Base-by-base conservation (phyloP, 2,888 invertebrate species). In the Sabatieria punctata region DNA sequence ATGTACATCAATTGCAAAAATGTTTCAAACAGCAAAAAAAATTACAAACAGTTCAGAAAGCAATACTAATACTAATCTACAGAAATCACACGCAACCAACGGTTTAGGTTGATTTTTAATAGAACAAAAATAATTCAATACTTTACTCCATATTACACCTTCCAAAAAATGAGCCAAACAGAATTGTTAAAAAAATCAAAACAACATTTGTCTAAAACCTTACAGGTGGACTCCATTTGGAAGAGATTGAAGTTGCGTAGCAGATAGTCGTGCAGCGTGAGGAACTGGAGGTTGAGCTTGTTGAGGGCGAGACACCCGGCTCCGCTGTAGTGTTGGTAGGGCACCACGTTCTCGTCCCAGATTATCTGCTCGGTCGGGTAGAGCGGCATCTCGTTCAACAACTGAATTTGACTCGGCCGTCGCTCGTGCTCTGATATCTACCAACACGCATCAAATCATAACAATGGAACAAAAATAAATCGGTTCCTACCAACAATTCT, bases 261-360 rank as follows among this genome's bases (percentile, higher is more conserved):
- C 46, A 99, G 71, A 68, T 99, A 99, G 71, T 99, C 97, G 68
- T 97, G 95, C 4, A 99, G 71, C 0, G 97, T 97, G 13, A 99
- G 74, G 68, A 97, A 99, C 69, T 99, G 97, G 4, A 99, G 74
- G 71, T 97, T 97, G 2, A 99, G 71, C 67, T 97, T 99, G 0
- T 97, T 95, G 52, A 99, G 71, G 0, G 97, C 95, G 27, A 99
- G 58, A 25, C 71, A 71, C 23, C 68, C 86, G 67, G 95, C 93
- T 0, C 93, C 91, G 37, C 85, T 84, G 70, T 84, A 95, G 65
- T 91, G 91, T 60, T 95, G 91, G 0, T 88, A 84, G 0, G 97
- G 97, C 0, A 99, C 95, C 38, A 97, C 78, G 64, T 95, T 93
- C 67, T 97, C 93, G 68, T 99, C 88, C 97, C 97, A 99, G 57